phyloP scores from a whole-genome alignment of 2,797 vertebrate species.

The Gallirallus australis region DNA sequence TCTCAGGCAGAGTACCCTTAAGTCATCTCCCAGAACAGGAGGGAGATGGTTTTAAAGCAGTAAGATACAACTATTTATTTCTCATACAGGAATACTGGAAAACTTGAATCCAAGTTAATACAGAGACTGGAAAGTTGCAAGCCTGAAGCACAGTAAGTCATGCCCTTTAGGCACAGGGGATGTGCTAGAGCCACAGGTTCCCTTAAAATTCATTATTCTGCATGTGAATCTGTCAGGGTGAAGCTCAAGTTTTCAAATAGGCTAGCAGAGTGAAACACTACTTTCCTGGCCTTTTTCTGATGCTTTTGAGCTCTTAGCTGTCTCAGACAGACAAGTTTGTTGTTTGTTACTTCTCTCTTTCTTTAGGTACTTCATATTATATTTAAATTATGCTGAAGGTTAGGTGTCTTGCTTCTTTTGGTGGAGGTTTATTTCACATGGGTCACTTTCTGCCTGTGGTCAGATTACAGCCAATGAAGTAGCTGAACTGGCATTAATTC shows the following conservation, averaged over 20 bases:
- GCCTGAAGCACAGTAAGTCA: neutral
- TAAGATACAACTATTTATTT: neutral
- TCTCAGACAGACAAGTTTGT: neutral
- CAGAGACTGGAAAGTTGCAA: neutral
- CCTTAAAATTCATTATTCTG: neutral
- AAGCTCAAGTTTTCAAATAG: neutral
- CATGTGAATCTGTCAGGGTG: neutral
- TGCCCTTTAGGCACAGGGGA: neutral
- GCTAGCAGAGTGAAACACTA: neutral
- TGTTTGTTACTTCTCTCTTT: neutral
- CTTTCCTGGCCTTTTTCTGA: neutral
- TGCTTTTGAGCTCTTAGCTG: neutral
- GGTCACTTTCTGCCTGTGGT: neutral
- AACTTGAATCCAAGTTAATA: neutral
- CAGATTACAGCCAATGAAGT: neutral
- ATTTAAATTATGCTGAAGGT: neutral
- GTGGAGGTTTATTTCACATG: neutral
- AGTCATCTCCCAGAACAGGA: neutral
- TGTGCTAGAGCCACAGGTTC: neutral
- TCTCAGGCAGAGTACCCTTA: neutral
- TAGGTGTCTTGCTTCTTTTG: neutral
- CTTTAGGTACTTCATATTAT: neutral
- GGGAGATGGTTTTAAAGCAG: neutral
- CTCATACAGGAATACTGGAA: neutral
- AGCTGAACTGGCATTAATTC: neutral